These are phyloP conservation scores for Leptopilina syphax DNA, from an alignment of 2,888 invertebrate species.

Conservation along the genomic window DNA sequence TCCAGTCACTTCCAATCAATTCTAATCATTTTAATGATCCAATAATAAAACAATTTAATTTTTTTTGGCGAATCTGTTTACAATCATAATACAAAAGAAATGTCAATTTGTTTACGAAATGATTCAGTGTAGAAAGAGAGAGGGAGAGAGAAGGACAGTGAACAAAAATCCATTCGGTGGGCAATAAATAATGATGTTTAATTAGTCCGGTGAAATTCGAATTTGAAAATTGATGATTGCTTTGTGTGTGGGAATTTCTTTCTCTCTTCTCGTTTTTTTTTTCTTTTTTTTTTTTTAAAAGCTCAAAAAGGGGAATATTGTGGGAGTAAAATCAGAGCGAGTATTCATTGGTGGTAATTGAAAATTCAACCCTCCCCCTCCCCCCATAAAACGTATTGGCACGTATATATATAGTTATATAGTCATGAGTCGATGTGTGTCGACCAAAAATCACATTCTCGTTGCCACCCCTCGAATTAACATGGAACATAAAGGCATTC, in stretches of 20 bases:
- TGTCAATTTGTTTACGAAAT: constrained; percentile 1
- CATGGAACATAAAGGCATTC: constrained; percentile 68
- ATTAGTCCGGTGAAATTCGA: neutral
- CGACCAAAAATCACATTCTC: constrained; percentile 66
- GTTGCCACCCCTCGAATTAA: constrained; percentile 68
- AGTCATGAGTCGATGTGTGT: constrained; percentile 16
- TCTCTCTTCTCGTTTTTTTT: neutral
- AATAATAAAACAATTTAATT: too few relatives aligned
- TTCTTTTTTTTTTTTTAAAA: too few relatives aligned
- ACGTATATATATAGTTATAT: constrained; percentile 6
- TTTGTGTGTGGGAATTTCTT: constrained; percentile 29
- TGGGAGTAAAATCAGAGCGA: constrained; percentile 25
- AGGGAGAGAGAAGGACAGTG: too few relatives aligned
- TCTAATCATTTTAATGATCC: too few relatives aligned
- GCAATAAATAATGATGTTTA: constrained; percentile 15
- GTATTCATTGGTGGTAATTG: constrained; percentile 45
- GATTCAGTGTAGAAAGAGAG: neutral
- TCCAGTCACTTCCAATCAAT: too few relatives aligned
- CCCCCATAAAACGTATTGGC: constrained; percentile 47
- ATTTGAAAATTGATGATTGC: constrained; percentile 17
- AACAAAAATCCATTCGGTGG: constrained; percentile 9
- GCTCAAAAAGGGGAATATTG: too few relatives aligned
- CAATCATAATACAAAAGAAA: neutral
- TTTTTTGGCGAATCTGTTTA: too few relatives aligned
- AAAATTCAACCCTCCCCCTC: constrained; percentile 39